Percentiles rank a stretch among this genome's conserved stretches.
These are phyloP conservation scores for Takifugu flavidus DNA, from an alignment of 2,113 vertebrate genomes.

Conservation along the genomic window DNA sequence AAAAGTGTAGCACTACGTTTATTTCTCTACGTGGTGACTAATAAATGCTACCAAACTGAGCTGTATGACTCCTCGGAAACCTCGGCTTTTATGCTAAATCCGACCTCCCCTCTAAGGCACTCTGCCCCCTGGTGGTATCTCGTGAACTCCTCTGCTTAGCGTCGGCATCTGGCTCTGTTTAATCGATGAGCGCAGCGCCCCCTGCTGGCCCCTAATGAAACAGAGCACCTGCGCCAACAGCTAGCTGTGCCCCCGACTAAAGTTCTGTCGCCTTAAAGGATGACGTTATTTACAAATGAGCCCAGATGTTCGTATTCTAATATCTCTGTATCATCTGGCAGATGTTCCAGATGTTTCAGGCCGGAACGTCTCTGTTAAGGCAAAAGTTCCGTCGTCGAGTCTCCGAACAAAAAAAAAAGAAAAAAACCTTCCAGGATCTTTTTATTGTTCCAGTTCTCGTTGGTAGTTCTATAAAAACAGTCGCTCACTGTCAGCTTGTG, in stretches of 20 bases:
- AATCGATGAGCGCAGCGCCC: too few relatives aligned
- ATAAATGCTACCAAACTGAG: too few relatives aligned
- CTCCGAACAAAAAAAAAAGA: slow-evolving; percentile 70
- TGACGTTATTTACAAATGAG: slow-evolving; percentile 89
- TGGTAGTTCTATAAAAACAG: slow-evolving; percentile 50
- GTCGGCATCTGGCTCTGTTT: too few relatives aligned
- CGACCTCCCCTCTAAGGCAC: slow-evolving; percentile 73
- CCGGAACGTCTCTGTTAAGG: slow-evolving; percentile 94
- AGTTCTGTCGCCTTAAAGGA: slow-evolving; percentile 74
- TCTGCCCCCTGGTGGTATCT: slow-evolving; percentile 50
- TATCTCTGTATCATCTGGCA: slow-evolving; percentile 61
- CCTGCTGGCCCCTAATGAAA: too few relatives aligned
- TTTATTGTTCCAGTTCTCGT: slow-evolving; percentile 70
- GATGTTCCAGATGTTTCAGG: slow-evolving; percentile 83
- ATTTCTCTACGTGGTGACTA: too few relatives aligned
- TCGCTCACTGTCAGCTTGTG: slow-evolving; percentile 47
- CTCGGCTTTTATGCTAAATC: neutral
- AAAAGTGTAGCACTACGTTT: too few relatives aligned
- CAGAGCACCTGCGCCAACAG: too few relatives aligned
- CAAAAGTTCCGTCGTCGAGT: slow-evolving; percentile 89
- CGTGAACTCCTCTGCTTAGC: slow-evolving; percentile 24
- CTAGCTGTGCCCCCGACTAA: slow-evolving; percentile 53
- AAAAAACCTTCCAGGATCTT: slow-evolving; percentile 67
- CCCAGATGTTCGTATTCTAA: slow-evolving; percentile 70
- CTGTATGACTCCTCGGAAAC: too few relatives aligned